These are phyloP conservation scores for Dolomedes plantarius DNA, from an alignment of 2,888 invertebrate genomes.

Conservation along the genomic window DNA sequence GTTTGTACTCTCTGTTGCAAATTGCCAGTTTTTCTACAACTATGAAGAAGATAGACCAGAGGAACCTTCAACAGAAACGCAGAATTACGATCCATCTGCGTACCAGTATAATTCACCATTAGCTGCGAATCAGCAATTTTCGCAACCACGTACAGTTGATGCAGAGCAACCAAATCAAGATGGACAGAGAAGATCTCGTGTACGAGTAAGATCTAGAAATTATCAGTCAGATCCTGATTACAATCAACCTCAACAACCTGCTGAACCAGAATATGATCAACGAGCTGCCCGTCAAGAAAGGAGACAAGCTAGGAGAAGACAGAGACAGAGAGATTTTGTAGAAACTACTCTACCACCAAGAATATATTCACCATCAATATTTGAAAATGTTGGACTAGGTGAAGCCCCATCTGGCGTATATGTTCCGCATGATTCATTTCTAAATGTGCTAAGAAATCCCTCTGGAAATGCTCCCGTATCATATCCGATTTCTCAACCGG, in stretches of 20 bases:
- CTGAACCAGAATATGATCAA: background rate
- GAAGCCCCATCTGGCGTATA: constrained; percentile 54
- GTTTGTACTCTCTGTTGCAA: constrained; percentile 6
- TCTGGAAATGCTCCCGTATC: background rate
- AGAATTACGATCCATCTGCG: constrained; percentile 40
- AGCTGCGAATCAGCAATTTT: constrained; percentile 25
- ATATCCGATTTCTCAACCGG: background rate
- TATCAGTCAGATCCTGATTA: background rate
- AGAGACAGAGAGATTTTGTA: constrained; percentile 14
- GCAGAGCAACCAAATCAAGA: background rate
- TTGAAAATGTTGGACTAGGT: constrained; percentile 52
- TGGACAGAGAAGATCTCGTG: background rate
- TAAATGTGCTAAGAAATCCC: constrained; percentile 35
- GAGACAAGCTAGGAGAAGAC: constrained; percentile 20
- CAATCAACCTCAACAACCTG: background rate
- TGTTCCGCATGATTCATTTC: constrained; percentile 51
- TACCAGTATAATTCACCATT: constrained; percentile 70
- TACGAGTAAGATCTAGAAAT: background rate
- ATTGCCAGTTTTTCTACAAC: constrained; percentile 47
- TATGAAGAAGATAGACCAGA: constrained; percentile 36
- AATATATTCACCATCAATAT: constrained; percentile 33
- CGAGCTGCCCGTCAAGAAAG: background rate
- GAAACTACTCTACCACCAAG: constrained; percentile 25
- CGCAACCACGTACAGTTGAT: background rate
- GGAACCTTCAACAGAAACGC: constrained; percentile 21